These are phyloP conservation scores for Linnaemya tessellans DNA, from an alignment of 2,888 invertebrate genomes.

Conservation along the genomic window DNA sequence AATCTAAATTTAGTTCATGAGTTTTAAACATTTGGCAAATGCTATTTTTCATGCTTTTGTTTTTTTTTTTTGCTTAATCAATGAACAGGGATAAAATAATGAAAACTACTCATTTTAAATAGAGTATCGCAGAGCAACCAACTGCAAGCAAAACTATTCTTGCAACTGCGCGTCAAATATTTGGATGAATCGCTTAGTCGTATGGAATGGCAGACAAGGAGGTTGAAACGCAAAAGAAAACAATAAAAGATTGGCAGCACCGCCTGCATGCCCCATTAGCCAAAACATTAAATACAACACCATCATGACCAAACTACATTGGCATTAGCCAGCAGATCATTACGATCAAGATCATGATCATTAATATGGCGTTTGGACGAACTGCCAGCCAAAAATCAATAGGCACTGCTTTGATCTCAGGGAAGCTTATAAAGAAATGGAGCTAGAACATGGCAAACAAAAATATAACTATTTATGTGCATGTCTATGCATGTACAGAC, in stretches of 20 bases:
- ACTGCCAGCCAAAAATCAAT: constrained; percentile 6
- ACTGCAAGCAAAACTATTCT: constrained; percentile 21
- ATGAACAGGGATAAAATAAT: constrained; percentile 58
- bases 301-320: constrained; percentile 42
- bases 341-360: constrained; percentile 18
- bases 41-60: neutral
- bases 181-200: constrained; percentile 31
- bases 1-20: constrained; percentile 70
- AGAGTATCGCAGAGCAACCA: constrained; percentile 7
- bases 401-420: neutral
- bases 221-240: constrained; percentile 39
- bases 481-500: neutral
- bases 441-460: neutral
- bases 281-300: constrained; percentile 65
- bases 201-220: neutral
- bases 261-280: constrained; percentile 63
- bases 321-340: constrained; percentile 30
- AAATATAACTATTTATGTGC: neutral
- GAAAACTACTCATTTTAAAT: constrained; percentile 59
- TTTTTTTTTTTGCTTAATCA: constrained; percentile 52
- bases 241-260: constrained; percentile 65
- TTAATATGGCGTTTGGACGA: neutral
- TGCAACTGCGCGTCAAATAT: constrained; percentile 60
- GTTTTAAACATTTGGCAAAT: constrained; percentile 42
- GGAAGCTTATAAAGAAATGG: too few species aligned